Conservation (phyloP, 2,888 invertebrate species). For the Tetranychus piercei region DNA sequence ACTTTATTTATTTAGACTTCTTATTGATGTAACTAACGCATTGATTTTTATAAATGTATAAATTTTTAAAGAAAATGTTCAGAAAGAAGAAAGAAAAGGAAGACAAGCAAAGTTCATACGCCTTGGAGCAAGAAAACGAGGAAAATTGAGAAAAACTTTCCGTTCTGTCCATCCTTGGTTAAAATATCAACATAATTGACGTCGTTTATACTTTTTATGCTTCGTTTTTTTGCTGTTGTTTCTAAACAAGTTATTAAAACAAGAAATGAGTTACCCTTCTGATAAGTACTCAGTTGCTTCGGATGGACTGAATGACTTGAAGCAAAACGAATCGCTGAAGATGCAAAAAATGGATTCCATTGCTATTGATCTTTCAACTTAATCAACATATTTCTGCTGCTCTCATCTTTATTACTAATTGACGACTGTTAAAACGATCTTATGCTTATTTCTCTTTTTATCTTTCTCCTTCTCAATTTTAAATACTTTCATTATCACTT, state of each 20-base stretch:
- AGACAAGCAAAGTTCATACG: conserved; percentile 8
- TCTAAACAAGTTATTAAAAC: background rate
- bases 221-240: background rate
- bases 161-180: background rate
- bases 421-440: no score
- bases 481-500: conserved; percentile 13
- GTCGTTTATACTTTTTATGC: background rate
- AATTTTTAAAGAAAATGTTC: background rate
- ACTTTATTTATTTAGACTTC: no score
- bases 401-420: no score
- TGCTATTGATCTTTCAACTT: background rate
- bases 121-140: background rate
- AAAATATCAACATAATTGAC: background rate
- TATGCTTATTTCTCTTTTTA: background rate
- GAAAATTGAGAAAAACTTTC: background rate
- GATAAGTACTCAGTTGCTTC: background rate
- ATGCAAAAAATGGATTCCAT: background rate
- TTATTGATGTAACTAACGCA: no score
- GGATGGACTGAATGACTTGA: background rate
- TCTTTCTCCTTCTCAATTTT: background rate
- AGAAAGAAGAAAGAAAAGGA: background rate
- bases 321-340: background rate
- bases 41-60: no score
- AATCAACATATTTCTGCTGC: background rate
- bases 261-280: background rate